Evolutionary conservation across 1,140 invertebrate genomes (phyloP).

Genomic region (Hydropsyche tenuis): DNA sequence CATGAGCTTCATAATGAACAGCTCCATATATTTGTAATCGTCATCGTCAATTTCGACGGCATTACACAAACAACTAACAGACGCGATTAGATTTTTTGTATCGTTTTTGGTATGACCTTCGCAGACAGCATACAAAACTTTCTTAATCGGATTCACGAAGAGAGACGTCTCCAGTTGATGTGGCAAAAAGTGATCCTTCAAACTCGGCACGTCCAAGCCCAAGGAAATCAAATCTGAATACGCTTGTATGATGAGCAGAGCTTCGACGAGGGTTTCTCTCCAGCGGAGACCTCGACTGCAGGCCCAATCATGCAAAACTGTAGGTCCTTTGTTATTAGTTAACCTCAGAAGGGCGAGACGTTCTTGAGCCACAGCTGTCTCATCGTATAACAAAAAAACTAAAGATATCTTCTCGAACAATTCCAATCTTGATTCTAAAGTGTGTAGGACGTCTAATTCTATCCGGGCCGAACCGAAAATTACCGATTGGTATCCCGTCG

Average conservation of each 20-base stretch:
- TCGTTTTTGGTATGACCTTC: constrained; percentile 26
- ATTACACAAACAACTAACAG: neutral
- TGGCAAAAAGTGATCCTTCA: constrained; percentile 42
- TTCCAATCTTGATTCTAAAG: constrained; percentile 31
- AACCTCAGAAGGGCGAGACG: constrained; percentile 4
- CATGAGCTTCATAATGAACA: constrained; percentile 42
- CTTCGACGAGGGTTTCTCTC: constrained; percentile 45
- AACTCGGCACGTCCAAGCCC: neutral
- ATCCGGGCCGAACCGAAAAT: constrained; percentile 11
- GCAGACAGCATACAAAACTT: constrained; percentile 40
- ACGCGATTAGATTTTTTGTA: constrained; percentile 28
- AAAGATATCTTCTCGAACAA: constrained; percentile 42
- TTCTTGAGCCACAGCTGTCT: constrained; percentile 30
- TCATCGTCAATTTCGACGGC: neutral
- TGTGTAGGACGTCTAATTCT: constrained; percentile 35
- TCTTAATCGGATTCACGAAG: constrained; percentile 45
- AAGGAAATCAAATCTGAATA: constrained; percentile 6
- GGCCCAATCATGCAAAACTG: constrained; percentile 36
- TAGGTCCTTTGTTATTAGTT: neutral
- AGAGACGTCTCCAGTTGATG: constrained; percentile 31
- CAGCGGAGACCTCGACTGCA: constrained; percentile 10
- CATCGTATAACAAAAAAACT: constrained; percentile 45
- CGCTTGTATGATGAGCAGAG: constrained; percentile 29
- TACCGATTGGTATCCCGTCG: neutral
- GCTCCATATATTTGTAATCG: constrained; percentile 36